phyloP scores from a whole-genome alignment of 2,113 vertebrate genomes.

The Heterochromis multidens region DNA sequence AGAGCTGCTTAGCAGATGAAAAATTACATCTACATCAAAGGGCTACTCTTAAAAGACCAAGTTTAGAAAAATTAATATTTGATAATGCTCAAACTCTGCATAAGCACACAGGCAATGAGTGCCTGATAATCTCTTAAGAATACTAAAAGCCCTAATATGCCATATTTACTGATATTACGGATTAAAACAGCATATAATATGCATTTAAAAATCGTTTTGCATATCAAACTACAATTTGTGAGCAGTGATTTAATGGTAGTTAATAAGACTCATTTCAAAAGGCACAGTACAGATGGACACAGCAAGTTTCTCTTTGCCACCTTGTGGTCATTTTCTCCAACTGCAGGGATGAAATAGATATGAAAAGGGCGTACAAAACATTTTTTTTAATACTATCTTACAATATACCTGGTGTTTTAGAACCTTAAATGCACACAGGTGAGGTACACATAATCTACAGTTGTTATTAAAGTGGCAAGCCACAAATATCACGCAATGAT shows the following conservation, averaged over 20 bases:
- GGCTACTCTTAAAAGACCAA: slow-evolving; percentile 72
- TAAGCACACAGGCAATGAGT: slow-evolving; percentile 60
- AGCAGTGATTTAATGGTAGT: slow-evolving; percentile 54
- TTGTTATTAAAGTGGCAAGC: not conserved
- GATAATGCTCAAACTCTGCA: slow-evolving; percentile 65
- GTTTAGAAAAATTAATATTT: slow-evolving; percentile 77
- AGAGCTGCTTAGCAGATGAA: slow-evolving; percentile 67
- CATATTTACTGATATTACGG: slow-evolving; percentile 72
- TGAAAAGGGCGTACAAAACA: not conserved
- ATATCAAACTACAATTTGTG: slow-evolving; percentile 75
- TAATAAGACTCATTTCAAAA: slow-evolving; percentile 50
- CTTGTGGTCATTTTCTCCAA: slow-evolving; percentile 34
- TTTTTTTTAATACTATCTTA: not conserved
- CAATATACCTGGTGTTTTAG: not conserved
- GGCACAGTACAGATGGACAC: not conserved
- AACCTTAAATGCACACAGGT: not conserved
- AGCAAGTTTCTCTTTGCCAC: slow-evolving; percentile 44
- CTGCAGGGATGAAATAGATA: not conserved
- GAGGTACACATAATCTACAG: not conserved
- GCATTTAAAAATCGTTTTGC: slow-evolving; percentile 74
- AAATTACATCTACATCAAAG: slow-evolving; percentile 77
- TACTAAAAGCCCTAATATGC: slow-evolving; percentile 71
- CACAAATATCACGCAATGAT: not conserved
- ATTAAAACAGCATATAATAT: slow-evolving; percentile 74
- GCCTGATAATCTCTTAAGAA: slow-evolving; percentile 71